Evolutionary conservation across 2,113 vertebrate genomes (phyloP).

Genomic region (Brienomyrus brachyistius): DNA sequence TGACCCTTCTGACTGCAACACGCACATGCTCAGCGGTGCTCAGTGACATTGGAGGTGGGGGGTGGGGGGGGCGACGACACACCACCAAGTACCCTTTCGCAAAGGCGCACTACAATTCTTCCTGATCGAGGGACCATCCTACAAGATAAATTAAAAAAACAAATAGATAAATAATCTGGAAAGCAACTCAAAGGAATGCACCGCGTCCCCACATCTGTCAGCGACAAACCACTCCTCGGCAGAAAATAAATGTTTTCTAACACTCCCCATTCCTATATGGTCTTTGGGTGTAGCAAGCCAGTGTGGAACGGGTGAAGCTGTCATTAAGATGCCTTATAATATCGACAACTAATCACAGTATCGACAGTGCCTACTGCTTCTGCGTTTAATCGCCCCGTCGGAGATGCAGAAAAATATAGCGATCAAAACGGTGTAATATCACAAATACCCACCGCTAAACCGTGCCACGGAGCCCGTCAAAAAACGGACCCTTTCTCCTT

Average conservation of each 20-base stretch:
- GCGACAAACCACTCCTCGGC: background rate
- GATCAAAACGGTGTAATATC: background rate
- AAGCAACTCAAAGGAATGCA: background rate
- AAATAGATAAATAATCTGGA: background rate
- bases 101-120: background rate
- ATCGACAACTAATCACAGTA: background rate
- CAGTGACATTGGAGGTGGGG: background rate
- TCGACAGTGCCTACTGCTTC: background rate
- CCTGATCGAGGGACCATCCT: background rate
- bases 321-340: background rate
- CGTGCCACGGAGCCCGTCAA: background rate
- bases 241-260: conserved; percentile 17
- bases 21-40: background rate
- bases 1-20: background rate
- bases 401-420: background rate
- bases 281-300: background rate
- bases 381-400: background rate
- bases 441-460: background rate
- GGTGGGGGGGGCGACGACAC: background rate
- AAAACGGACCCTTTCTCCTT: background rate
- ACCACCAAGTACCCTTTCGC: background rate
- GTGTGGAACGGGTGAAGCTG: background rate
- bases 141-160: background rate
- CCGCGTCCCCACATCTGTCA: background rate
- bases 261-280: background rate